Conservation (phyloP, 1,140 invertebrate genomes). For the Pogonus chalceus region DNA sequence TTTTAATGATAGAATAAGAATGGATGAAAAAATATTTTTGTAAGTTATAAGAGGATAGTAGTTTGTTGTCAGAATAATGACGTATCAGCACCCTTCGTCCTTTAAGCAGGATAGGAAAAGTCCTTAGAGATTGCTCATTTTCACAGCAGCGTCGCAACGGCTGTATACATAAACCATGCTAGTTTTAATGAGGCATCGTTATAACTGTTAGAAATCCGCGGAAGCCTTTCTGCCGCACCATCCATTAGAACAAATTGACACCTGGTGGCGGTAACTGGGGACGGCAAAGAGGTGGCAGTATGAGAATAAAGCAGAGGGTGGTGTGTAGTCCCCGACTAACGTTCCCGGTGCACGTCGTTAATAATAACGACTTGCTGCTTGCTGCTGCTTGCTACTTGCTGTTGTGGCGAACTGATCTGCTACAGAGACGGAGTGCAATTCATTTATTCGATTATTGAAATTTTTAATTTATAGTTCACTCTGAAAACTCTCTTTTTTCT, state of each 20-base stretch:
- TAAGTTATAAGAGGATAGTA: no score
- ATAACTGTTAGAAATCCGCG: slow-evolving; percentile 23
- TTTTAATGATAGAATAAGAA: no score
- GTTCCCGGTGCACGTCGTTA: slow-evolving; percentile 12
- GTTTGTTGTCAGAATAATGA: no score
- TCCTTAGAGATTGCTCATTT: slow-evolving; percentile 1
- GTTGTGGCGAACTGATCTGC: no score
- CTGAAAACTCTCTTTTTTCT: no score
- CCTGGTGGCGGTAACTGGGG: slow-evolving; percentile 20
- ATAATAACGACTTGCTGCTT: slow-evolving; percentile 16
- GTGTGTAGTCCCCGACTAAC: neutral
- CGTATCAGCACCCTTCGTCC: no score
- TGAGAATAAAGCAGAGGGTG: neutral
- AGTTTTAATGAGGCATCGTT: slow-evolving; percentile 34
- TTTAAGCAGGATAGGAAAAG: no score
- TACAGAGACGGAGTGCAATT: no score
- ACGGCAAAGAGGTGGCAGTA: neutral
- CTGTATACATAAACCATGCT: slow-evolving; percentile 14
- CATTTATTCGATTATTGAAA: no score
- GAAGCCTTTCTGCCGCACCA: slow-evolving; percentile 25
- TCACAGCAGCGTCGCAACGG: neutral
- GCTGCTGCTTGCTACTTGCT: no score
- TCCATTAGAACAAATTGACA: slow-evolving; percentile 36
- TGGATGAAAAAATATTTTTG: no score
- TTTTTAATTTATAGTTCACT: no score